Base-by-base conservation (phyloP, 2,797 vertebrate genomes). In the Lithobates pipiens region DNA sequence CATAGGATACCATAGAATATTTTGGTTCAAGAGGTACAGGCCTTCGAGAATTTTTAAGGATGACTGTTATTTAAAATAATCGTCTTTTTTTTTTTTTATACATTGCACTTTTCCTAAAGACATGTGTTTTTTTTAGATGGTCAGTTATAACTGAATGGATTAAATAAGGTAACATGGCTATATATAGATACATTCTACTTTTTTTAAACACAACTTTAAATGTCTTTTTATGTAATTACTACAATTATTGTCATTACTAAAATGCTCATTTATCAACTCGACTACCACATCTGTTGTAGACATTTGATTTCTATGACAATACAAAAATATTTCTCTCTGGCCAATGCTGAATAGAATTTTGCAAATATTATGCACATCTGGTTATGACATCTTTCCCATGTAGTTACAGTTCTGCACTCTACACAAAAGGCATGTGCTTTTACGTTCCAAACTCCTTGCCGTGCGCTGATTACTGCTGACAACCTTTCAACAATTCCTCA, bases 271-370 rank as follows among this genome's bases (percentile, higher is more conserved):
- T 75, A 79, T 83, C 61, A 83, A 70, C 76, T 79, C 57, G 29
- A 68, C 57, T 25, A 23, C 71, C 86, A 83, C 76, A 83, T 83
- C 76, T 87, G 81, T 46, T 80, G 63, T 76, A 63, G 70, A 34
- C 50, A 76, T 76, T 80, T 70, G 76, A 87, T 87, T 87, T 87
- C 86, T 87, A 87, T 87, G 86, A 87, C 86, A 87, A 87, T 87
- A 87, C 63, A 46, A 80, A 87, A 87, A 84, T 87, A 87, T 87
- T 87, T 87, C 86, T 83, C 71, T 10, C 16, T 82, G 46, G 86
- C 71, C 70, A 2, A 54, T 21, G 32, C 34, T 69, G 76, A 87
- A 75, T 75, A 82, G 50, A 87, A 87, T 78, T 68, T 76, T 83
- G 46, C 44, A 42, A 57, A 83, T 83, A 80, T 69, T 79, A 68